Base-by-base conservation (phyloP, 2,113 vertebrate genomes). In the Tachysurus fulvidraco region DNA sequence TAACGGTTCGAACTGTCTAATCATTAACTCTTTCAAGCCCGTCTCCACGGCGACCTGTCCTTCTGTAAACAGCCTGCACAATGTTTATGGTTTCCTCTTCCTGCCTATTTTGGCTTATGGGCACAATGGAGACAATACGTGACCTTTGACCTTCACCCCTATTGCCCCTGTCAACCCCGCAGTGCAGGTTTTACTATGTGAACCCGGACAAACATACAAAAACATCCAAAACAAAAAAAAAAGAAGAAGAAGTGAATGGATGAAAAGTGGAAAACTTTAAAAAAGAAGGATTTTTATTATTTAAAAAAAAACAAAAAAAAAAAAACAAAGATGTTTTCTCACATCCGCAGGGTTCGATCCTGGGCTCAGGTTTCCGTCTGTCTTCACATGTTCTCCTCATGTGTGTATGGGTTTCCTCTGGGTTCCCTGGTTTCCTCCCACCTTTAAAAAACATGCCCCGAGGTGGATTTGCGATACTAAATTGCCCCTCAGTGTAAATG, bases 51-150 rank as follows among this genome's bases (percentile, higher is more conserved):
- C 82, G 54, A 88, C 86, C 57, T 44, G 86, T 52, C 83, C n/a
- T 90, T 92, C 90, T 91, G 91, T 89, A 92, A 92, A 94, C 91
- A 92, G 82, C 16, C 90, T 84, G 59, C 41, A 67, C 81, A 57
- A 88, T 76, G 69, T 90, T 91, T 91, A 91, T 85, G 83, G 86
- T 90, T 91, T 88, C 84, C 86, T 90, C 88, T 88, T 88, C 86
- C 87, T 88, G 80, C 77, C 88, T 67, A 90, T 76, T 85, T 87
- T 69, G 65, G 64, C 73, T 50, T 67, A 83, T 79, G 64, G 46
- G 36, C 30, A 86, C 85, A 69, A 23, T 41, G n/a, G 54, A 84
- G 28, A 89, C 90, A 91, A 91, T 87, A 54, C 59, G 17, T 88
- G 88, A 91, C 84, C 91, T 89, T 71, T 91, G 90, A 92, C 91